Conservation (phyloP, 2,888 invertebrate genomes). For the Balanococcus diminutus region DNA sequence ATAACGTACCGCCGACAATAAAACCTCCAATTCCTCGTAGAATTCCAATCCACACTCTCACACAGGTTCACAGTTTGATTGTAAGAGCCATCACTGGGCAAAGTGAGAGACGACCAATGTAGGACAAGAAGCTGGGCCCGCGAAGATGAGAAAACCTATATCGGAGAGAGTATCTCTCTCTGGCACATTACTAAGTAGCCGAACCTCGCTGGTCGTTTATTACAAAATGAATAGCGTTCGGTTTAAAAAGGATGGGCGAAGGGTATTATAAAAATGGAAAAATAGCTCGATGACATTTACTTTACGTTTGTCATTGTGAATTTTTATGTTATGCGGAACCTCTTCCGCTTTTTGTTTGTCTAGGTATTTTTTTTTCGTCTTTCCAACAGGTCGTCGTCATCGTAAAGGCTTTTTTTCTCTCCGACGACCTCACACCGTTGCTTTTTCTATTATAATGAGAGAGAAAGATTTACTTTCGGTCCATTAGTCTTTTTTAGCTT, state of each 20-base stretch:
- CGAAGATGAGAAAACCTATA: not conserved
- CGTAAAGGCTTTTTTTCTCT: not conserved
- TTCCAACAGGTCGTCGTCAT: conserved; percentile 24
- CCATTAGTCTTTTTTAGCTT: conserved; percentile 43
- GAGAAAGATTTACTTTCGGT: conserved; percentile 36
- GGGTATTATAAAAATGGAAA: conserved; percentile 49
- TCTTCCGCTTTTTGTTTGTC: conserved; percentile 54
- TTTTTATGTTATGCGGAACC: conserved; percentile 50
- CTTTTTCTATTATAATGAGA: not conserved
- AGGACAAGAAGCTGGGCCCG: not conserved
- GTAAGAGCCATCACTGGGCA: not conserved
- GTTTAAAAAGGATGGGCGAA: not conserved
- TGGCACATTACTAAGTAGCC: conserved; percentile 17
- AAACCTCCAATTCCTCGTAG: not conserved
- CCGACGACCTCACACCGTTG: conserved; percentile 42
- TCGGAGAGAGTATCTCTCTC: not conserved
- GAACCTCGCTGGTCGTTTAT: conserved; percentile 27
- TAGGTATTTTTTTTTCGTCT: conserved; percentile 24
- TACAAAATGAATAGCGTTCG: conserved; percentile 40
- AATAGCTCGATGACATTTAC: conserved; percentile 54
- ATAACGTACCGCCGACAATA: conserved; percentile 13
- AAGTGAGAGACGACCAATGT: not conserved
- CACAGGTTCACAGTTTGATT: not conserved
- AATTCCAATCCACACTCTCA: not conserved
- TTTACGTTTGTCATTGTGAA: conserved; percentile 53